phyloP scores from a whole-genome alignment of 1,140 invertebrate genomes.

The Anagrus nilaparvatae region DNA sequence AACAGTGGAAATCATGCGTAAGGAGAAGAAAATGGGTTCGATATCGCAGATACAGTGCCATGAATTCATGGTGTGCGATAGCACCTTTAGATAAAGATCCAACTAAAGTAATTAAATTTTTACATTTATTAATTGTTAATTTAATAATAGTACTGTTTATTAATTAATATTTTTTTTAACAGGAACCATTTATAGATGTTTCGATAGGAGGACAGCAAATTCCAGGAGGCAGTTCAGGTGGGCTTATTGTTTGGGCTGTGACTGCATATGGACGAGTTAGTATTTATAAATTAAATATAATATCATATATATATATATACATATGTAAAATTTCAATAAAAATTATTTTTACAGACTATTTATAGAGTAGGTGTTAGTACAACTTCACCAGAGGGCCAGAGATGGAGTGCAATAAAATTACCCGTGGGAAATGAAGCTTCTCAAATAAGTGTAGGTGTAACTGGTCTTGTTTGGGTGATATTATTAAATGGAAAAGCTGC shows the following conservation, averaged over 20 bases:
- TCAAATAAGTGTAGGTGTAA: conserved; percentile 72
- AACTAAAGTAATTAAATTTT: conserved; percentile 49
- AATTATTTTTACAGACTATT: conserved; percentile 57
- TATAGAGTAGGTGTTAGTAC: conserved; percentile 68
- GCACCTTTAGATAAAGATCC: conserved; percentile 79
- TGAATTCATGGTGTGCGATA: conserved; percentile 86
- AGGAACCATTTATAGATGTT: conserved; percentile 75
- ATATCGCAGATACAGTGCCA: conserved; percentile 74
- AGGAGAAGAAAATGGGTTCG: conserved; percentile 81
- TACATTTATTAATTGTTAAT: background rate
- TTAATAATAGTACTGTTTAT: background rate
- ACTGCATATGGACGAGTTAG: conserved; percentile 74
- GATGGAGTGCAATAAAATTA: conserved; percentile 69
- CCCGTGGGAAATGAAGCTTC: conserved; percentile 67
- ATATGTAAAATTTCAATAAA: conserved; percentile 10
- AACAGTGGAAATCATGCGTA: conserved; percentile 86
- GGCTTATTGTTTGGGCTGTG: conserved; percentile 79
- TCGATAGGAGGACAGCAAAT: conserved; percentile 74
- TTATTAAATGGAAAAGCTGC: conserved; percentile 71
- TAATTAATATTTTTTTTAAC: conserved; percentile 16
- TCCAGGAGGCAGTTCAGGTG: conserved; percentile 60
- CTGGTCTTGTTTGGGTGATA: conserved; percentile 75
- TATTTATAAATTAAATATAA: conserved; percentile 10
- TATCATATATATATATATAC: no score
- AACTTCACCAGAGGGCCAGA: conserved; percentile 70